phyloP scores from a whole-genome alignment of 2,113 vertebrate genomes.

The Acanthisitta chloris region DNA sequence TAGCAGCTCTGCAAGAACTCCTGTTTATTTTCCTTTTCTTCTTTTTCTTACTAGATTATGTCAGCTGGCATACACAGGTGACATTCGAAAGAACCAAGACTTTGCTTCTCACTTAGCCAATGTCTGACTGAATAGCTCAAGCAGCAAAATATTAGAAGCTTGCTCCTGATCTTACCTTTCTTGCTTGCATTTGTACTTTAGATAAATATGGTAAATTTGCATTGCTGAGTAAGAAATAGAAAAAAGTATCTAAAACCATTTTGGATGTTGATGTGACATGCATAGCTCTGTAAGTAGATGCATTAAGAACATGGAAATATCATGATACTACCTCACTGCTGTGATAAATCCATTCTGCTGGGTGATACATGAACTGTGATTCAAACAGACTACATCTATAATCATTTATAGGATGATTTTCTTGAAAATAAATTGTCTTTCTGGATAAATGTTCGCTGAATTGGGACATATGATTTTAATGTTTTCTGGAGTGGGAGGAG shows the following conservation, averaged over 20 bases:
- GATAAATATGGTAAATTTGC: not conserved
- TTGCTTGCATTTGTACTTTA: not conserved
- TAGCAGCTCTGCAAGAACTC: not conserved
- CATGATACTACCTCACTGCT: rapidly evolving
- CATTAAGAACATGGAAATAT: not conserved
- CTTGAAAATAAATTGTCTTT: not conserved
- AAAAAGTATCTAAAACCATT: not conserved
- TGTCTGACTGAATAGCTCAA: not conserved
- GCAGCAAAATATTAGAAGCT: not conserved
- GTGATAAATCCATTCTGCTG: not conserved
- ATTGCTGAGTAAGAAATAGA: not conserved
- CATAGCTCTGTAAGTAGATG: not conserved
- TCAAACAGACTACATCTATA: not conserved
- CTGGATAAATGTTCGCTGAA: not conserved
- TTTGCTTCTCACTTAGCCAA: not conserved
- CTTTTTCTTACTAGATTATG: not conserved
- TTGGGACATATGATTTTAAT: not conserved
- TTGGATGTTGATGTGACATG: not conserved
- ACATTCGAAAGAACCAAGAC: not conserved
- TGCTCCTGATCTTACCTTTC: not conserved
- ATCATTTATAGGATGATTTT: not conserved
- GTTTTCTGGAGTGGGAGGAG: not conserved
- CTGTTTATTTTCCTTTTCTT: not conserved
- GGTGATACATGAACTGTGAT: not conserved
- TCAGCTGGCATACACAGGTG: not conserved